Base-by-base conservation (phyloP, 1,140 invertebrate genomes). In the Neomicropteryx cornuta region DNA sequence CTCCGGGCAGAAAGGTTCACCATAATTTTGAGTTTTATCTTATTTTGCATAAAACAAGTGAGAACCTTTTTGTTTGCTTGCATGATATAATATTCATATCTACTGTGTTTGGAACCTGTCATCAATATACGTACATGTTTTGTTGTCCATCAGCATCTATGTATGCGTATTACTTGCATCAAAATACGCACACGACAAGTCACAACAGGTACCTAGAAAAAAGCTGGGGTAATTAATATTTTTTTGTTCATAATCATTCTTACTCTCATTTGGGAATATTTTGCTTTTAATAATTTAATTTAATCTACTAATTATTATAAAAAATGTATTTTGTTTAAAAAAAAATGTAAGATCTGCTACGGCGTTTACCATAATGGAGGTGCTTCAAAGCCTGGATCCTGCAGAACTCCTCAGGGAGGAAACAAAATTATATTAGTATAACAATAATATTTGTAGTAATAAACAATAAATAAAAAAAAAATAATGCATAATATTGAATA, bases 211-310 rank as follows among this genome's bases (percentile, higher is more conserved):
- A 52, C 52, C 52, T 55, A 55, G 50, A 55, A 55, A 55, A 49
- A 49, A 55, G 49, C 66, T 68, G 64, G 65, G 65, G 65, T 61
- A 57, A 67, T 70, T 70, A 68, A 66, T 68, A 65, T 59, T 63
- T 65, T 64, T 62, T 54, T 60, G 50, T 53, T 53, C 53, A 52
- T 41, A 54, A 53, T 52, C 61, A 61, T 51, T 52, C 62, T 49
- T 50, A 53, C 59, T 56, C 53, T 56, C 58, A 49, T 33, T 41
- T 42, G 43, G 44, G 45, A 49, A 48, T 47, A 45, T 44, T 40
- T 33, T 45, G 23, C 13, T 27, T 27, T 8, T 8, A 27, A 27
- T 8, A 27, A 27, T 27, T 13, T 27, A 27, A 17, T 38, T 43
- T 44, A 41, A 38, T 41, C 23, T 43, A 39, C 17, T 40, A 10